phyloP scores from a whole-genome alignment of 2,113 vertebrate genomes.

The Engystomops pustulosus region DNA sequence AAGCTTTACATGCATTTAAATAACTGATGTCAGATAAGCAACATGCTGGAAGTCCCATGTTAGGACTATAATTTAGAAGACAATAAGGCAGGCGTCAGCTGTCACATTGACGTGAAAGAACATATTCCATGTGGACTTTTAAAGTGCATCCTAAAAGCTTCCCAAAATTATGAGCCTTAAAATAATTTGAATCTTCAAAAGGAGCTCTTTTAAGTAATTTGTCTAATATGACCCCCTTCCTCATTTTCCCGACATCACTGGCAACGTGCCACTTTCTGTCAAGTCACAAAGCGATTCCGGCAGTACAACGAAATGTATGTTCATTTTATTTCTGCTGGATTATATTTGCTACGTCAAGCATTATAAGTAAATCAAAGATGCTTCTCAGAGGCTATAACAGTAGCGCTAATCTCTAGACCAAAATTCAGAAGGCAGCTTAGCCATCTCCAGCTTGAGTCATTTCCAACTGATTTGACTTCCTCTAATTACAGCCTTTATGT shows the following conservation, averaged over 20 bases:
- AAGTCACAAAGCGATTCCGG: slow-evolving; percentile 68
- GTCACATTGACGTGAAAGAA: slow-evolving; percentile 72
- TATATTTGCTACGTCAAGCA: slow-evolving; percentile 74
- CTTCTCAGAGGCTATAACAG: slow-evolving; percentile 73
- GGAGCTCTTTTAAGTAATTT: slow-evolving; percentile 68
- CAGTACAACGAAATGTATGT: slow-evolving; percentile 76
- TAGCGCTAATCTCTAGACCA: slow-evolving; percentile 79
- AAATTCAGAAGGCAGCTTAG: slow-evolving; percentile 81
- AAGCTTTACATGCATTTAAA: slow-evolving; percentile 80
- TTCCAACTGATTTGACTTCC: slow-evolving; percentile 86
- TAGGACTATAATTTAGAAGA: slow-evolving; percentile 85
- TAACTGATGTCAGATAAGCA: slow-evolving; percentile 80
- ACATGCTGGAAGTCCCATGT: slow-evolving; percentile 72
- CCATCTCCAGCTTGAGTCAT: slow-evolving; percentile 76
- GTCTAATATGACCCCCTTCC: slow-evolving; percentile 73
- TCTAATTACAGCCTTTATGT: slow-evolving; percentile 84
- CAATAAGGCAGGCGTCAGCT: slow-evolving; percentile 80
- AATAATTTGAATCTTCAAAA: slow-evolving; percentile 71
- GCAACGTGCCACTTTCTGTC: slow-evolving; percentile 72
- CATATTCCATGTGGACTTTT: slow-evolving; percentile 79
- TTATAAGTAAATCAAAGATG: slow-evolving; percentile 78
- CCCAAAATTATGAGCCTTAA: slow-evolving; percentile 65
- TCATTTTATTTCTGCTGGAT: slow-evolving; percentile 75
- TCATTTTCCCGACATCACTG: slow-evolving; percentile 66
- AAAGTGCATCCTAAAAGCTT: slow-evolving; percentile 81